phyloP scores from a whole-genome alignment of 2,888 invertebrate species.

The Allophyes oxyacanthae region DNA sequence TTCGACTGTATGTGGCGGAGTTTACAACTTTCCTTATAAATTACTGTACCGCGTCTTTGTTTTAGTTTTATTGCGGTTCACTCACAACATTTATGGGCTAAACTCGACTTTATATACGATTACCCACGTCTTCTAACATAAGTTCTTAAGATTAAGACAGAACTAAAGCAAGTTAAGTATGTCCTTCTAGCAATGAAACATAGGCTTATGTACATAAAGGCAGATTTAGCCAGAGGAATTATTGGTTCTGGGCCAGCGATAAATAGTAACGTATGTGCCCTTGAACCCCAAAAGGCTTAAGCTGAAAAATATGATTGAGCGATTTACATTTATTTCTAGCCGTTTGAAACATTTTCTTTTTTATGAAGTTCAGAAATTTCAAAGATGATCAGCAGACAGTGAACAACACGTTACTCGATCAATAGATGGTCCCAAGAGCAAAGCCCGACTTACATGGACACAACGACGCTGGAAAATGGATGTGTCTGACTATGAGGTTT shows the following conservation, averaged over 20 bases:
- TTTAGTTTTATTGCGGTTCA: conserved; percentile 44
- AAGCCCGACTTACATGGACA: no score
- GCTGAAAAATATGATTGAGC: background rate
- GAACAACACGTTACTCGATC: no score
- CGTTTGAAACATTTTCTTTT: no score
- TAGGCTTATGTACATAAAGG: no score
- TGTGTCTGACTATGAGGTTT: no score
- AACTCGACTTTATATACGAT: conserved; percentile 9
- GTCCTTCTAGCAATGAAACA: no score
- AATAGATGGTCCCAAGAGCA: no score
- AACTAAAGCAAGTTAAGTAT: background rate
- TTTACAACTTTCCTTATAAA: conserved; percentile 36
- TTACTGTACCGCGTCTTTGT: conserved; percentile 20
- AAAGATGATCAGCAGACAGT: no score
- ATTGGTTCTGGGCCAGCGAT: background rate
- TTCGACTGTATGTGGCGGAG: conserved; percentile 4
- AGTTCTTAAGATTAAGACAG: background rate
- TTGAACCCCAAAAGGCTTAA: background rate
- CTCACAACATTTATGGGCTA: conserved; percentile 11
- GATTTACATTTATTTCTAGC: no score
- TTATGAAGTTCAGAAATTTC: no score
- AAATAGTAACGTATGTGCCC: conserved; percentile 2
- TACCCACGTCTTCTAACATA: conserved; percentile 1
- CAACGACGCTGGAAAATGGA: no score
- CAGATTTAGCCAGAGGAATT: background rate